Percentiles rank a stretch among this genome's conserved stretches.
Conservation (phyloP, 2,797 vertebrate genomes). For the Gobionotothen gibberifrons region DNA sequence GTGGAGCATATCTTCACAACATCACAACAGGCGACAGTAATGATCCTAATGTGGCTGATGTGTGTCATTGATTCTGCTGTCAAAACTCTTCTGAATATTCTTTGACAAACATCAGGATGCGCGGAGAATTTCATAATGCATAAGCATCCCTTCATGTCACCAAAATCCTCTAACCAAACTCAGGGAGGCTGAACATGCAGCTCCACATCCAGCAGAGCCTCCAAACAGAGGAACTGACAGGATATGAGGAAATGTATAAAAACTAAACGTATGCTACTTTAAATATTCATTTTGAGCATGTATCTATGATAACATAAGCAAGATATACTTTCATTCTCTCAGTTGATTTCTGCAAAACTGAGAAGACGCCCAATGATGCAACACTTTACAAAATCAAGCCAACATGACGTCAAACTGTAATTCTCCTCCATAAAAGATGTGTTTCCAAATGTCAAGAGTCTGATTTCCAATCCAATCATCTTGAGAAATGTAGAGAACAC, state of each 20-base stretch:
- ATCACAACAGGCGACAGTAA: neutral
- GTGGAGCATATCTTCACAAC: neutral
- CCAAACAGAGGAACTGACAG: neutral
- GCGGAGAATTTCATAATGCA: slow-evolving; percentile 48
- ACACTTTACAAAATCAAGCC: neutral
- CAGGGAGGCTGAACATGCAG: slow-evolving; percentile 4
- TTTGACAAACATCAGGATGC: slow-evolving; percentile 29
- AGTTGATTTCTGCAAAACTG: neutral
- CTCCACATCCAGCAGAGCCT: slow-evolving; percentile 27
- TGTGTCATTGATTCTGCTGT: slow-evolving; percentile 37
- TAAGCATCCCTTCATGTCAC: slow-evolving; percentile 30
- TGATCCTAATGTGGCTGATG: slow-evolving; percentile 18
- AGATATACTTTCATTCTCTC: neutral
- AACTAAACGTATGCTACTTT: neutral
- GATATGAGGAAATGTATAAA: neutral
- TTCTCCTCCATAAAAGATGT: slow-evolving; percentile 6
- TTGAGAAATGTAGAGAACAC: slow-evolving; percentile 1
- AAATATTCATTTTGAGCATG: neutral
- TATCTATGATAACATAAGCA: neutral
- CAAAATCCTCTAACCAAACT: slow-evolving; percentile 31
- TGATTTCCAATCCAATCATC: slow-evolving; percentile 9
- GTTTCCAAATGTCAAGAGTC: neutral
- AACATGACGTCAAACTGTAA: slow-evolving; percentile 44
- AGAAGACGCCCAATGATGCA: neutral
- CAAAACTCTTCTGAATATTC: slow-evolving; percentile 51